Percentiles rank a stretch among this genome's conserved stretches.
Evolutionary conservation across 2,113 vertebrate genomes (phyloP).

Genomic region (Alethe castanea): DNA sequence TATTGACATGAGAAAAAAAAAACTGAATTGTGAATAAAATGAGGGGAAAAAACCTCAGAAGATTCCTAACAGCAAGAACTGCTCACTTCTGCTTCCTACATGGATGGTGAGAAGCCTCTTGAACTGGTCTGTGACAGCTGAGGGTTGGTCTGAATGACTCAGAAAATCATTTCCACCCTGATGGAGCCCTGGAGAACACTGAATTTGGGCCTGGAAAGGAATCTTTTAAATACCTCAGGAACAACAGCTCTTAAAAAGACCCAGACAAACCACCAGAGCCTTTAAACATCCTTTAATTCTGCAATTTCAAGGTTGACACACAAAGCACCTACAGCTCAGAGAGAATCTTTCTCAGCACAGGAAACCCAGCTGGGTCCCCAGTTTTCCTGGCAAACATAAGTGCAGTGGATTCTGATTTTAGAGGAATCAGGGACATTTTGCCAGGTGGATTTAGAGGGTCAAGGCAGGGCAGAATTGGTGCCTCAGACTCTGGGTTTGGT

Average conservation of each 20-base stretch:
- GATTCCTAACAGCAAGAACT: neutral
- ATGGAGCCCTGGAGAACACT: neutral
- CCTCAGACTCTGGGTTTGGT: neutral
- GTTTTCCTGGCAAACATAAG: neutral
- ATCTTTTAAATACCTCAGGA: neutral
- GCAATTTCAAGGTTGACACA: neutral
- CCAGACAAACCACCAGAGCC: neutral
- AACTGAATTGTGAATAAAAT: neutral
- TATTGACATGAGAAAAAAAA: neutral
- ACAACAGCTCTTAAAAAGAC: neutral
- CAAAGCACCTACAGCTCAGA: conserved; percentile 1
- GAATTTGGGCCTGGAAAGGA: neutral
- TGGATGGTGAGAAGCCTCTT: neutral
- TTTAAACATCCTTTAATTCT: conserved; percentile 54
- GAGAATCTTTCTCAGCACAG: neutral
- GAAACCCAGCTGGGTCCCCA: neutral
- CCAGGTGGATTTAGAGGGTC: neutral
- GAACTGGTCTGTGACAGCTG: rapidly evolving
- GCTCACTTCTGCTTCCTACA: neutral
- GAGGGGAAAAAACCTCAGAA: neutral
- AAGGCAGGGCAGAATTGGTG: neutral
- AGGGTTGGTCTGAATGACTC: neutral
- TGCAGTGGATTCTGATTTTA: neutral
- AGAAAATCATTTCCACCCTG: neutral
- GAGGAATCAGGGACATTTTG: neutral